Conservation (phyloP, 2,113 vertebrate species). For the Nyctereutes procyonoides region DNA sequence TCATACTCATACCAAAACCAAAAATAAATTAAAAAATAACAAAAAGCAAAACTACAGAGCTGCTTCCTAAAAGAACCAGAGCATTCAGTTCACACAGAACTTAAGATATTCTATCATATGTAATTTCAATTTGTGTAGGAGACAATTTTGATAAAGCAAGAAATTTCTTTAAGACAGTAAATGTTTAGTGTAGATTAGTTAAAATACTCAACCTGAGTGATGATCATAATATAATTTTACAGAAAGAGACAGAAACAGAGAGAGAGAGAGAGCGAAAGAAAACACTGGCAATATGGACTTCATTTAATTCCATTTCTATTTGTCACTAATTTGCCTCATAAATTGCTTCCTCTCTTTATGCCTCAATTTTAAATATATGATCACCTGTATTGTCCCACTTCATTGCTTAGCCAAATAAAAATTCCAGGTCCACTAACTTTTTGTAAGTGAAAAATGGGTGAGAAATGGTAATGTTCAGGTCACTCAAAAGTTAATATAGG, state of each 20-base stretch:
- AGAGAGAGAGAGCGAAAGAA: neutral
- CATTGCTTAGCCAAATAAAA: constrained; percentile 35
- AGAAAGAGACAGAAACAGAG: neutral
- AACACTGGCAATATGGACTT: neutral
- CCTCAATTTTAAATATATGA: neutral
- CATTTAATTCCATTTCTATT: neutral
- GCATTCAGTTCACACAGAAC: neutral
- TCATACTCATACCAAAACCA: neutral
- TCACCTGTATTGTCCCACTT: neutral
- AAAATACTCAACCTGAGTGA: neutral
- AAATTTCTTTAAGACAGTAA: neutral
- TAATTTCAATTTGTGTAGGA: neutral
- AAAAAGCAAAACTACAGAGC: neutral
- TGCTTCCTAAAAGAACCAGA: constrained; percentile 4
- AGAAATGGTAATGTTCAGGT: neutral
- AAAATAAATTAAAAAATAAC: neutral
- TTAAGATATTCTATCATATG: neutral
- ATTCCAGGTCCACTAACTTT: neutral
- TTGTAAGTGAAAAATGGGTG: constrained; percentile 18
- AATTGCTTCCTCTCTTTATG: neutral
- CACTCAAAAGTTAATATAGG: constrained; percentile 26
- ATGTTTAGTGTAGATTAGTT: neutral
- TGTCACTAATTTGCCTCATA: neutral
- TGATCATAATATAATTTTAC: neutral
- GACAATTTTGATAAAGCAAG: neutral